These are phyloP conservation scores for Lethrus apterus DNA, from an alignment of 1,140 invertebrate species.

Conservation along the genomic window DNA sequence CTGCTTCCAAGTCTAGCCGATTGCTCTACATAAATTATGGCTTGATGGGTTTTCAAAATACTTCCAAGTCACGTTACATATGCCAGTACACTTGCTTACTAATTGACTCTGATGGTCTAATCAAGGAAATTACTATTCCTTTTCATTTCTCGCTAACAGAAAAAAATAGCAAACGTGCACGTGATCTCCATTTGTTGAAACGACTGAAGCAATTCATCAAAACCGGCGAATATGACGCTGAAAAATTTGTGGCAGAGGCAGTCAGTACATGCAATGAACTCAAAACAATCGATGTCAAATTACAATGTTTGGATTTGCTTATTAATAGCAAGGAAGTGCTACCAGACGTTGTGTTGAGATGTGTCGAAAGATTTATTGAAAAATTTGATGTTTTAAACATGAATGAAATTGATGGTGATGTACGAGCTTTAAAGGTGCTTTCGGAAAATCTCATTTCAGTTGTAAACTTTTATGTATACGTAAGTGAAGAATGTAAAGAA, in stretches of 20 bases:
- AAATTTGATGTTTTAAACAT: slow-evolving; percentile 23
- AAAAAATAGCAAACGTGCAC: slow-evolving; percentile 75
- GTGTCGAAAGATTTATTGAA: slow-evolving; percentile 45
- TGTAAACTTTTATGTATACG: slow-evolving; percentile 34
- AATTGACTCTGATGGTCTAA: slow-evolving; percentile 68
- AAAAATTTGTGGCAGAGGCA: slow-evolving; percentile 46
- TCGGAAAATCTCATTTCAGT: slow-evolving; percentile 31
- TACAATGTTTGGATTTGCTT: slow-evolving; percentile 65
- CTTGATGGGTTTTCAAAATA: slow-evolving; percentile 57
- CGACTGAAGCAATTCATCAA: slow-evolving; percentile 65
- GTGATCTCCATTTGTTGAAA: slow-evolving; percentile 80
- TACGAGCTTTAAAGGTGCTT: slow-evolving; percentile 25
- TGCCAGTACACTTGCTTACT: slow-evolving; percentile 64
- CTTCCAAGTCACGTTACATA: slow-evolving; percentile 43
- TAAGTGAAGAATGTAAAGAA: slow-evolving; percentile 1
- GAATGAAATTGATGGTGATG: slow-evolving; percentile 17
- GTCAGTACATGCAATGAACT: slow-evolving; percentile 54
- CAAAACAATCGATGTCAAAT: slow-evolving; percentile 63
- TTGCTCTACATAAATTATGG: slow-evolving; percentile 73
- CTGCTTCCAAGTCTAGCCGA: slow-evolving; percentile 74
- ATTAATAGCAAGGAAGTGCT: slow-evolving; percentile 53
- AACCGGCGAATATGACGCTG: slow-evolving; percentile 46
- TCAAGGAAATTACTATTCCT: slow-evolving; percentile 78
- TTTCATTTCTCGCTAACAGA: slow-evolving; percentile 85
- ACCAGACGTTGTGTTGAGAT: slow-evolving; percentile 47